phyloP scores from a whole-genome alignment of 2,888 invertebrate genomes.

The Tipula confusa region DNA sequence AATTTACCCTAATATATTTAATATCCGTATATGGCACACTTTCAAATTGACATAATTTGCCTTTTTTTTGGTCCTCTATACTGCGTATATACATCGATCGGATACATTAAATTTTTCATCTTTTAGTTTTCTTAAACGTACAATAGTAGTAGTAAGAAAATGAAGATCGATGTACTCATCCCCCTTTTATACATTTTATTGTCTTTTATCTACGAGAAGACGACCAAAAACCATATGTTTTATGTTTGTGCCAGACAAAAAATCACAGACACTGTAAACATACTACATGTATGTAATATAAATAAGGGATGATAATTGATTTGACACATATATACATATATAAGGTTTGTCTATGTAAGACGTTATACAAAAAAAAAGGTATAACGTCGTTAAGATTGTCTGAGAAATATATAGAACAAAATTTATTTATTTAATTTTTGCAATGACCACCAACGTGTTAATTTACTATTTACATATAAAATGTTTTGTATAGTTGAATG shows the following conservation, averaged over 20 bases:
- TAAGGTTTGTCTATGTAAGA: not conserved
- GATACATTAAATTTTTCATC: not conserved
- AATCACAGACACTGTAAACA: not conserved
- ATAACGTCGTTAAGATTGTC: not conserved
- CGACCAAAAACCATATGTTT: not conserved
- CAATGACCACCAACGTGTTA: not conserved
- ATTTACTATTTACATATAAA: not conserved
- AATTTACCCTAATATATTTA: not conserved
- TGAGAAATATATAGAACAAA: not conserved
- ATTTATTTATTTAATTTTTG: not conserved
- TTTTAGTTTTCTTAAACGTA: not conserved
- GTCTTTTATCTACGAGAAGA: not conserved
- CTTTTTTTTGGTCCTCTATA: not conserved
- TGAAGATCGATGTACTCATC: not conserved
- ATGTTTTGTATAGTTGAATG: not conserved
- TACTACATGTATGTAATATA: not conserved
- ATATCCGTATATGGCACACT: conserved; percentile 7
- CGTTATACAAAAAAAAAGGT: not conserved
- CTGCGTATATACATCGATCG: not conserved
- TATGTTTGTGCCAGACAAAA: conserved; percentile 25
- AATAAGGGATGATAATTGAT: conserved; percentile 16
- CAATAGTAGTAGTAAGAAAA: not conserved
- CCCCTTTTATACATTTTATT: not conserved
- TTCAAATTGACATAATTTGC: conserved; percentile 9
- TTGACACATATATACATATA: not conserved